Evolutionary conservation across 2,888 invertebrate species (phyloP).

Genomic region (Yponomeuta malinellus): DNA sequence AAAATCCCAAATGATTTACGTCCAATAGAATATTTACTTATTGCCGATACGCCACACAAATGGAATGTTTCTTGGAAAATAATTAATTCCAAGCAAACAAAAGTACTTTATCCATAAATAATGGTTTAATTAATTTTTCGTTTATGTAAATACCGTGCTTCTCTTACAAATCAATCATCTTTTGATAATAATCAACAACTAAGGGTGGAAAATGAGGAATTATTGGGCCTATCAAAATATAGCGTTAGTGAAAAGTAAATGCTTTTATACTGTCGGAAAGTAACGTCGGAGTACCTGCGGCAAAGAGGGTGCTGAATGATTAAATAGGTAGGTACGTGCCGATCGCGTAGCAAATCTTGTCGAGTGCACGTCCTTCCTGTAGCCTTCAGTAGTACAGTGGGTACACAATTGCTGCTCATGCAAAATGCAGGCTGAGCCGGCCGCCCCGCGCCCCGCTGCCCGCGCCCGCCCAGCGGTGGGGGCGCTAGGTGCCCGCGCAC

Average conservation of each 20-base stretch:
- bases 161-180: not conserved
- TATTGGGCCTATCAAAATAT: not conserved
- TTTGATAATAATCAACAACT: not conserved
- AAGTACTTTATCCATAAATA: not conserved
- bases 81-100: not conserved
- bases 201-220: not conserved
- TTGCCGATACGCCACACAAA: not conserved
- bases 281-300: not conserved
- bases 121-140: not conserved
- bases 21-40: not conserved
- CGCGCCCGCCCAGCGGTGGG: constrained; percentile 17
- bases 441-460: constrained; percentile 18
- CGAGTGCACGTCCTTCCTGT: constrained; percentile 25
- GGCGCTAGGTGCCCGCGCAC: constrained; percentile 22
- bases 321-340: constrained; percentile 23
- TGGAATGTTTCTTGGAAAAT: not conserved
- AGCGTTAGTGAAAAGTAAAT: not conserved
- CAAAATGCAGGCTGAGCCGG: constrained; percentile 52
- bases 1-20: not conserved
- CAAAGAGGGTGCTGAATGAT: constrained; percentile 18
- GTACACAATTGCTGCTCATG: constrained; percentile 53
- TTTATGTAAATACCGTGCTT: not conserved
- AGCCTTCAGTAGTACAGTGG: constrained; percentile 35
- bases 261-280: not conserved
- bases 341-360: constrained; percentile 34